phyloP scores from a whole-genome alignment of 2,797 vertebrate species.

The Simalia tracyae region DNA sequence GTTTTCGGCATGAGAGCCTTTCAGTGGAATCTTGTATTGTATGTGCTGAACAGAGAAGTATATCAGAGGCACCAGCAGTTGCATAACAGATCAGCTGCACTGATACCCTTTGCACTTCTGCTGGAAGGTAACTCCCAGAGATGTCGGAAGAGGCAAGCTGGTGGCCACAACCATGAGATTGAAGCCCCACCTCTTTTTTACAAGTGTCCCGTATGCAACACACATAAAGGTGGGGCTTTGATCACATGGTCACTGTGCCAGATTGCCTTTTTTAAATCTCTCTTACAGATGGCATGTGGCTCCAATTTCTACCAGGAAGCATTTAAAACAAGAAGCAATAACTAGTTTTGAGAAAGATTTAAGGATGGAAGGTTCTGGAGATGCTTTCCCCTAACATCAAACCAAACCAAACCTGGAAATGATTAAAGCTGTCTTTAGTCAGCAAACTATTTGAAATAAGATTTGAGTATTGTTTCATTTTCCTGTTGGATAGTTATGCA shows the following conservation, averaged over 20 bases:
- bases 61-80: not conserved
- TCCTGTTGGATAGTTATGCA: not conserved
- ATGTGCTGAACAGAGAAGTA: not conserved
- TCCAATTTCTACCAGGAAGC: too few species aligned
- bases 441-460: not conserved
- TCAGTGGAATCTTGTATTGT: conserved; percentile 3
- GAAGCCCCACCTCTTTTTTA: too few species aligned
- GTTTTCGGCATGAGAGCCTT: too few species aligned
- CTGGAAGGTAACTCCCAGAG: not conserved
- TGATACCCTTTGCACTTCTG: not conserved
- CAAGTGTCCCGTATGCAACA: too few species aligned
- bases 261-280: too few species aligned
- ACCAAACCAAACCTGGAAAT: not conserved
- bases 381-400: not conserved
- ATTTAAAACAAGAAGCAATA: too few species aligned
- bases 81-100: not conserved
- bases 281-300: too few species aligned
- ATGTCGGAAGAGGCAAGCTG: too few species aligned
- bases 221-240: too few species aligned
- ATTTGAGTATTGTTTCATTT: not conserved
- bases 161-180: too few species aligned
- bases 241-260: too few species aligned
- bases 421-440: not conserved
- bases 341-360: not conserved
- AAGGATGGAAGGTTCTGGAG: not conserved